phyloP scores from a whole-genome alignment of 2,113 vertebrate genomes.

The Pachypanchax playfairii region DNA sequence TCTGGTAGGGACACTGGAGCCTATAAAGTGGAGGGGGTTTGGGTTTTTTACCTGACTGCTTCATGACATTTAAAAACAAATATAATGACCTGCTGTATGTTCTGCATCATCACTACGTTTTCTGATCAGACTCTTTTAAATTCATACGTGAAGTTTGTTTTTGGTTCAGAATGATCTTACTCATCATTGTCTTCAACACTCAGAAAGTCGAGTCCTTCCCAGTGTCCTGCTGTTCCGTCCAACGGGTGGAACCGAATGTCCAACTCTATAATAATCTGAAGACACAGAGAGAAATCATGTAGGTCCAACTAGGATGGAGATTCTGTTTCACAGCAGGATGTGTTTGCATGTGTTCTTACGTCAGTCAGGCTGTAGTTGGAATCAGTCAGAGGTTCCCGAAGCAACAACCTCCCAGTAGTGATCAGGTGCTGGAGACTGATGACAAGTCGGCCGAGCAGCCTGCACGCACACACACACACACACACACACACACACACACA shows the following conservation, averaged over 20 bases:
- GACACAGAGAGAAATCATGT: background rate
- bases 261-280: constrained; percentile 89
- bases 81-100: too few species aligned
- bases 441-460: constrained; percentile 86
- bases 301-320: background rate
- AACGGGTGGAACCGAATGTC: constrained; percentile 88
- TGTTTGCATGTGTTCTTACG: constrained; percentile 74
- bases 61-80: too few species aligned
- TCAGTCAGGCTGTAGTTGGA: constrained; percentile 82
- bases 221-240: constrained; percentile 84
- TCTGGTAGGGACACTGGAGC: too few species aligned
- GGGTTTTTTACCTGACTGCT: too few species aligned
- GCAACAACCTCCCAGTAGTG: constrained; percentile 80
- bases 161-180: constrained; percentile 48
- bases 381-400: constrained; percentile 86
- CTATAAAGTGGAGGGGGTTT: too few species aligned
- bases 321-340: background rate
- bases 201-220: constrained; percentile 86
- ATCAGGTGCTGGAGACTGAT: constrained; percentile 91
- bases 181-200: constrained; percentile 65
- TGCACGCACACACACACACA: constrained; percentile 46
- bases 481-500: background rate
- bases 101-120: too few species aligned
- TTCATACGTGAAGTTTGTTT: background rate
- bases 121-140: background rate